phyloP scores from a whole-genome alignment of 1,140 invertebrate genomes.

The Sitophilus oryzae region DNA sequence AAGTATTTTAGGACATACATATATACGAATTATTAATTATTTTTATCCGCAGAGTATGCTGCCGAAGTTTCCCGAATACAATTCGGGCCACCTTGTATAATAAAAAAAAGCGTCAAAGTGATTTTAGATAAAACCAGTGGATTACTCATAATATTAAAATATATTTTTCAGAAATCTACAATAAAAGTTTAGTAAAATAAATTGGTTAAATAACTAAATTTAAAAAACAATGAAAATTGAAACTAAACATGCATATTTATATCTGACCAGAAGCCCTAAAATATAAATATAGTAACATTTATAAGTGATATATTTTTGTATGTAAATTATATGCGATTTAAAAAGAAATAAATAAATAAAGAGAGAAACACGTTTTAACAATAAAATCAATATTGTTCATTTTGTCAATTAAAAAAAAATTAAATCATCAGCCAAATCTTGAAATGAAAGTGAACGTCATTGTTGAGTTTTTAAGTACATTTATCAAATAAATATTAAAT shows the following conservation, averaged over 20 bases:
- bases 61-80: no score
- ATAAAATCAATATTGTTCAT: not conserved
- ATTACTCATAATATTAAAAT: slow-evolving; percentile 22
- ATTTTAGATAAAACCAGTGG: no score
- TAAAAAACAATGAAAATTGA: slow-evolving; percentile 7
- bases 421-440: not conserved
- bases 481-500: not conserved
- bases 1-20: no score
- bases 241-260: slow-evolving; percentile 12
- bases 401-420: not conserved
- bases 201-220: slow-evolving; percentile 10
- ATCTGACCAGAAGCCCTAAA: slow-evolving; percentile 3
- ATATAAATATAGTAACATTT: not conserved
- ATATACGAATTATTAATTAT: no score
- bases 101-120: no score
- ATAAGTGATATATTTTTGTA: not conserved
- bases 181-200: slow-evolving; percentile 21
- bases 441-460: not conserved
- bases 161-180: slow-evolving; percentile 18
- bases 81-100: no score
- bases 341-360: not conserved
- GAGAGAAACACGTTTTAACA: not conserved
- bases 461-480: not conserved
- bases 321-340: not conserved
- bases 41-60: no score